phyloP scores from a whole-genome alignment of 2,113 vertebrate genomes.

The Nesospiza acunhae region DNA sequence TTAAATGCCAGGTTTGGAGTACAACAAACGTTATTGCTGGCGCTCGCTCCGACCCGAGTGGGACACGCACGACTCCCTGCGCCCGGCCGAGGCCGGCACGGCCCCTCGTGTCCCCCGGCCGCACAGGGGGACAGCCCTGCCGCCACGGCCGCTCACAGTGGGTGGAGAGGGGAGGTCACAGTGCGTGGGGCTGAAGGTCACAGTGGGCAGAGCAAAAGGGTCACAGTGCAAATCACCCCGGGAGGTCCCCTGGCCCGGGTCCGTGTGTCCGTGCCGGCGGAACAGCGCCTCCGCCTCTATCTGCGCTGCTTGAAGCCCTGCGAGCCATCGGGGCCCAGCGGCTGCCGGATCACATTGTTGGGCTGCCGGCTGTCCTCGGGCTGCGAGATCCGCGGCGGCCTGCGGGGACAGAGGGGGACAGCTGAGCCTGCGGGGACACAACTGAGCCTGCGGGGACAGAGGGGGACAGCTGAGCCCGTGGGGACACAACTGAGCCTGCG shows the following conservation, averaged over 20 bases:
- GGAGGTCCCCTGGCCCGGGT: constrained; percentile 74
- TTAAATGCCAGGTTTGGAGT: constrained; percentile 51
- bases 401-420: constrained; percentile 36
- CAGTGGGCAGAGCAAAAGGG: constrained; percentile 86
- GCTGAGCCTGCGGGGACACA: constrained; percentile 67
- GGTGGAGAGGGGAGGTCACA: constrained; percentile 75
- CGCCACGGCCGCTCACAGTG: constrained; percentile 74
- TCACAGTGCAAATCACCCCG: constrained; percentile 81
- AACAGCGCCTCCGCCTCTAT: constrained; percentile 70
- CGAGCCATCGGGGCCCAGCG: constrained; percentile 89
- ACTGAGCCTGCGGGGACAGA: background rate
- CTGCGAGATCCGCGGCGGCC: constrained; percentile 85
- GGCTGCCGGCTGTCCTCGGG: constrained; percentile 87
- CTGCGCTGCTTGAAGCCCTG: constrained; percentile 95
- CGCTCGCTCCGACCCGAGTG: constrained; percentile 59
- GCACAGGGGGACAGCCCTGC: constrained; percentile 51
- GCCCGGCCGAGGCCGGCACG: constrained; percentile 37
- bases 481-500: no score
- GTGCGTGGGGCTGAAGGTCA: constrained; percentile 85
- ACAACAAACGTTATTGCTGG: constrained; percentile 76
- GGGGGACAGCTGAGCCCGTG: background rate
- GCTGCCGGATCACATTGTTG: constrained; percentile 90
- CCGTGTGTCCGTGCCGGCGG: constrained; percentile 66
- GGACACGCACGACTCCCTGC: constrained; percentile 50
- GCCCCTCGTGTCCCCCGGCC: background rate